phyloP scores from a whole-genome alignment of 2,797 vertebrate species.

The Mareca penelope region DNA sequence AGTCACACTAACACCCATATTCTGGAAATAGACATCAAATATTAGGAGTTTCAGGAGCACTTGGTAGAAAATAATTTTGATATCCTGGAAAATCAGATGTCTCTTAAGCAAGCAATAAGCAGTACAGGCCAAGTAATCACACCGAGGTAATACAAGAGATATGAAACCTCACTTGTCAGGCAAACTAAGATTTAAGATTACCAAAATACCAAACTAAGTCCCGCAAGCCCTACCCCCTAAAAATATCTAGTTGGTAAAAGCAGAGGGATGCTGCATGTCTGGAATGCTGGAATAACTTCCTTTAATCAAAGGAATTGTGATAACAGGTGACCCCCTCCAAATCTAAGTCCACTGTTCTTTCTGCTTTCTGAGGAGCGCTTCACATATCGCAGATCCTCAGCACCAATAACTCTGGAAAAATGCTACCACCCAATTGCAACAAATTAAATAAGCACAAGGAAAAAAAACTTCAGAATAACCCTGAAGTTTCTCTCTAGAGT shows the following conservation, averaged over 20 bases:
- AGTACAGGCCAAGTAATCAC: background rate
- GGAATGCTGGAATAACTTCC: constrained; percentile 2
- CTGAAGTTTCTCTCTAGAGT: background rate
- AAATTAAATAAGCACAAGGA: background rate
- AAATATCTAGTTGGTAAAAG: background rate
- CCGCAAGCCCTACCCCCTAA: background rate
- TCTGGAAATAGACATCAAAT: background rate
- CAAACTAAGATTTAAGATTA: background rate
- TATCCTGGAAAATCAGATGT: background rate
- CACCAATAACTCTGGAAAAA: background rate
- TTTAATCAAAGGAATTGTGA: background rate
- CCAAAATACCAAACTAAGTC: background rate
- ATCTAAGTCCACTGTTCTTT: background rate
- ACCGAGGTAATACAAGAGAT: background rate
- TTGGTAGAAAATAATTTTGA: background rate
- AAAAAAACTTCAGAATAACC: background rate
- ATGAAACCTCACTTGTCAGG: background rate
- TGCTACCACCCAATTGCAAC: background rate
- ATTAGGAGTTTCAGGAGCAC: background rate
- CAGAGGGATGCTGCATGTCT: background rate
- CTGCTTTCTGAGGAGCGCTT: background rate
- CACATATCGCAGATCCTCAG: background rate
- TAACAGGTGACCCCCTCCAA: background rate
- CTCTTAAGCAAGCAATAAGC: background rate
- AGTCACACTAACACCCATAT: background rate